Evolutionary conservation across 1,140 invertebrate species (phyloP).

Genomic region (Monomorium pharaonis): DNA sequence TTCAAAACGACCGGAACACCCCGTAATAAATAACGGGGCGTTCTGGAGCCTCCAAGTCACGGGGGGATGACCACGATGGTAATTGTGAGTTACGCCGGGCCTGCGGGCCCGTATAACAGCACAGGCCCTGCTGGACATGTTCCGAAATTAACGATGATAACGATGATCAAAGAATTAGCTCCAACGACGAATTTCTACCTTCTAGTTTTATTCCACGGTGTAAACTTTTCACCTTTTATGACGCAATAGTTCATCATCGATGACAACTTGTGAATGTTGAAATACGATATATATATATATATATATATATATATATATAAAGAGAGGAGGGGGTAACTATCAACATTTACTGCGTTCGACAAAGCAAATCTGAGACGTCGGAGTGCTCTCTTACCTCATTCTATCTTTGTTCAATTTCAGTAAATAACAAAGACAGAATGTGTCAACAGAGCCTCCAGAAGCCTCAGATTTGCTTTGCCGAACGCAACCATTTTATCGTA

Average conservation of each 20-base stretch:
- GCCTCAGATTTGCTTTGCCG: too few species aligned
- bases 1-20: constrained; percentile 71
- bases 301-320: too few species aligned
- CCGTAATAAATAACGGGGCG: constrained; percentile 79
- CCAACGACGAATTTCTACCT: not conserved
- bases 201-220: not conserved
- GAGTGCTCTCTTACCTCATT: too few species aligned
- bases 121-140: constrained; percentile 43
- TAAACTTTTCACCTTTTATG: constrained; percentile 47
- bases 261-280: not conserved
- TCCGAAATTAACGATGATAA: constrained; percentile 66
- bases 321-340: too few species aligned
- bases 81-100: constrained; percentile 79
- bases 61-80: constrained; percentile 78
- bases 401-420: too few species aligned
- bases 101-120: constrained; percentile 15
- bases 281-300: too few species aligned
- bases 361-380: too few species aligned
- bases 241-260: constrained; percentile 11
- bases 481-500: too few species aligned
- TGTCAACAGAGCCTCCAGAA: too few species aligned
- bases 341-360: too few species aligned
- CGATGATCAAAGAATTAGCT: constrained; percentile 63
- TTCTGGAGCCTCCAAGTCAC: constrained; percentile 69
- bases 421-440: too few species aligned